Conservation (phyloP, 1,140 invertebrate species). For the Camponotus floridanus region DNA sequence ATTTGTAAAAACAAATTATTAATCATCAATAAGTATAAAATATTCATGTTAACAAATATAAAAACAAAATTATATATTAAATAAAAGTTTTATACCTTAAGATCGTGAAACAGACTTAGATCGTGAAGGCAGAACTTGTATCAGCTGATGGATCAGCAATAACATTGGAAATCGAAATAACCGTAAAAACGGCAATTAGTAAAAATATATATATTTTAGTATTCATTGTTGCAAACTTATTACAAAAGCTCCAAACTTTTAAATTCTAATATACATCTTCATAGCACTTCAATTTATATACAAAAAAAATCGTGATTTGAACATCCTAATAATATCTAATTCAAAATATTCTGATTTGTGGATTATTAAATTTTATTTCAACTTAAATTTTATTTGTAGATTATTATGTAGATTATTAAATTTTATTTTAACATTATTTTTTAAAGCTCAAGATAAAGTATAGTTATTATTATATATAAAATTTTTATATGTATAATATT, state of each 20-base stretch:
- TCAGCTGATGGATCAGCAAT: not conserved
- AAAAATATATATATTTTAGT: not conserved
- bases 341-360: not conserved
- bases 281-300: not conserved
- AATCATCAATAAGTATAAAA: not conserved
- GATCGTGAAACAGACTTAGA: not conserved
- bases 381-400: not conserved
- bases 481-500: not conserved
- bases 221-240: not conserved
- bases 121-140: not conserved
- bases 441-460: not conserved
- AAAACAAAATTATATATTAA: not conserved
- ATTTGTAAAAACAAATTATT: no score
- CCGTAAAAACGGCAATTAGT: not conserved
- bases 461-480: not conserved
- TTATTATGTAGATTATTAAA: not conserved
- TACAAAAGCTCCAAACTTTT: not conserved
- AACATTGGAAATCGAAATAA: not conserved
- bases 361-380: not conserved
- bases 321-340: not conserved
- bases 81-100: not conserved
- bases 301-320: not conserved
- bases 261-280: not conserved
- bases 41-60: not conserved
- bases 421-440: not conserved